Evolutionary conservation across 2,888 invertebrate species (phyloP).

Genomic region (Anarsia innoxiella): DNA sequence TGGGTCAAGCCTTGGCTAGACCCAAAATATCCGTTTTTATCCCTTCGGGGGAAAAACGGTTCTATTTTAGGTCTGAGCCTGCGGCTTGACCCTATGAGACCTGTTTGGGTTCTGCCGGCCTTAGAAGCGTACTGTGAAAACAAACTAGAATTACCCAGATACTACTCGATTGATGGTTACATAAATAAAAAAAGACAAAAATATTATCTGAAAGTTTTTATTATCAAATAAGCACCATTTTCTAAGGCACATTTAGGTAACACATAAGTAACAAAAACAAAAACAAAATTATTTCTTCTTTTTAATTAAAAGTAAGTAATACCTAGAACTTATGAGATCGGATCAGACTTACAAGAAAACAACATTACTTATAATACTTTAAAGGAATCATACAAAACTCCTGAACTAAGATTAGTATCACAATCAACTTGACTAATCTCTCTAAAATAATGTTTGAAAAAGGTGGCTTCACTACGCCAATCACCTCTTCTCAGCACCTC

Average conservation of each 20-base stretch:
- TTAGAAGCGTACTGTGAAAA: constrained; percentile 10
- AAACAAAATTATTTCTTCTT: background rate
- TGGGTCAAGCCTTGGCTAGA: constrained; percentile 14
- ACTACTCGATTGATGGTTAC: background rate
- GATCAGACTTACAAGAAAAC: constrained; percentile 1
- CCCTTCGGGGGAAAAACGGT: constrained; percentile 15
- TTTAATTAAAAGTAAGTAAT: background rate
- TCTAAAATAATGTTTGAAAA: constrained; percentile 4
- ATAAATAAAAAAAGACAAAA: background rate
- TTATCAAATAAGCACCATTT: background rate
- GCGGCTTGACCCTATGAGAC: constrained; percentile 12
- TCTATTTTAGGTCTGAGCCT: constrained; percentile 13
- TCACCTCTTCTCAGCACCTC: constrained; percentile 5
- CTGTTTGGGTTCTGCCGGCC: constrained; percentile 12
- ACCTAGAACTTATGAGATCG: background rate
- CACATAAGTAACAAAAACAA: background rate
- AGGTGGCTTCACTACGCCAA: constrained; percentile 5
- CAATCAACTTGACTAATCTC: background rate
- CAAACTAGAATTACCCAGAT: background rate
- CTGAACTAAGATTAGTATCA: background rate
- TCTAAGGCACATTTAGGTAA: background rate
- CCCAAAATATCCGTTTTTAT: constrained; percentile 15
- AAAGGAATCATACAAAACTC: constrained; percentile 3
- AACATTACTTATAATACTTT: background rate
- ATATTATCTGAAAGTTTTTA: background rate